phyloP scores from a whole-genome alignment of 2,888 invertebrate species.

The Xanthostigma xanthostigma region DNA sequence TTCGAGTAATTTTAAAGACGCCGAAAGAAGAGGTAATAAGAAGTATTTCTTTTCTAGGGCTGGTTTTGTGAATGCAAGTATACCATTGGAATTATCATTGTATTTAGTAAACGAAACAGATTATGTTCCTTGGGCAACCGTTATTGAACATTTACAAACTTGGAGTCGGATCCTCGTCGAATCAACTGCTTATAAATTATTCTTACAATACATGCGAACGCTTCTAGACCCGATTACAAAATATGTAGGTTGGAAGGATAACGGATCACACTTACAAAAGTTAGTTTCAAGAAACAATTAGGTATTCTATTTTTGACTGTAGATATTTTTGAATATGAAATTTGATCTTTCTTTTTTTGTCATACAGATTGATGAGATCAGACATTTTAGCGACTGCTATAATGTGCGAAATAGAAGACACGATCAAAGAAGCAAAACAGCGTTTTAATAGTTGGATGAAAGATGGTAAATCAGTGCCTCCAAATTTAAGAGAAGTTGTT shows the following conservation, averaged over 20 bases:
- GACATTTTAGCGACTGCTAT: slow-evolving; percentile 58
- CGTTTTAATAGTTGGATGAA: slow-evolving; percentile 60
- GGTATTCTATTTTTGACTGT: slow-evolving; percentile 1
- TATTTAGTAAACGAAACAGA: slow-evolving; percentile 56
- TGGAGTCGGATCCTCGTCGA: slow-evolving; percentile 60
- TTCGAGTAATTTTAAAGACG: too few relatives aligned
- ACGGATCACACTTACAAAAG: slow-evolving; percentile 47
- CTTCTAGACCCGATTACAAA: slow-evolving; percentile 41
- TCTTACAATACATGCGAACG: slow-evolving; percentile 42
- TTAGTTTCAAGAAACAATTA: slow-evolving; percentile 20
- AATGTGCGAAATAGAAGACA: slow-evolving; percentile 50
- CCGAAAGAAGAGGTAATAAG: too few relatives aligned
- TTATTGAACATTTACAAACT: slow-evolving; percentile 54
- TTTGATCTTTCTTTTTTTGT: background rate
- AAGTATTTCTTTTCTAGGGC: slow-evolving; percentile 30
- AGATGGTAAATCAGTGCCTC: slow-evolving; percentile 45
- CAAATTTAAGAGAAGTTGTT: slow-evolving; percentile 60
- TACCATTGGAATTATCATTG: slow-evolving; percentile 47
- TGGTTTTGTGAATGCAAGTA: slow-evolving; percentile 43
- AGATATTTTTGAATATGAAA: background rate
- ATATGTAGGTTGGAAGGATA: slow-evolving; percentile 47
- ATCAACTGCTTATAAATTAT: slow-evolving; percentile 50
- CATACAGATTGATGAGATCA: slow-evolving; percentile 50
- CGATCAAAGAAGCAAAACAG: slow-evolving; percentile 50
- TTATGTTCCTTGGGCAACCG: slow-evolving; percentile 75